Percentiles rank a stretch among this genome's conserved stretches.
These are phyloP conservation scores for Gavia stellata DNA, from an alignment of 2,113 vertebrate genomes.

Conservation along the genomic window DNA sequence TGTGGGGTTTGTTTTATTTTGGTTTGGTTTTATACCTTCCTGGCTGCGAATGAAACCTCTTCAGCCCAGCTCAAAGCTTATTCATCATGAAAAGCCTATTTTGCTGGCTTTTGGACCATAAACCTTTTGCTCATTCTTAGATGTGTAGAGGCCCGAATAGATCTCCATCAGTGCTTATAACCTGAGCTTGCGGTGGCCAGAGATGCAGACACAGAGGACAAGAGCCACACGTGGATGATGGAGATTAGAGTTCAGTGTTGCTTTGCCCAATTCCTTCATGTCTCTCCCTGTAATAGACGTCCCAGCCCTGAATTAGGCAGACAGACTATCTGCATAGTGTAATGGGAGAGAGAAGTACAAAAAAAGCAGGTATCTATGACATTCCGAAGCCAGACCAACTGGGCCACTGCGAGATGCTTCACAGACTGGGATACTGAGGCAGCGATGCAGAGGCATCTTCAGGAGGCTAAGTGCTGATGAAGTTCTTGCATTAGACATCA, in stretches of 20 bases:
- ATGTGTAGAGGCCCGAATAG: background rate
- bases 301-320: background rate
- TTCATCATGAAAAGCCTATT: background rate
- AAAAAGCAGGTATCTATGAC: constrained; percentile 2
- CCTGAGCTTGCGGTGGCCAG: background rate
- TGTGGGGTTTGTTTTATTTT: background rate
- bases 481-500: background rate
- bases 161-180: background rate
- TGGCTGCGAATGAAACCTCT: background rate
- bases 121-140: background rate
- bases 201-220: background rate
- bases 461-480: background rate
- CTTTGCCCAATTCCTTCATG: background rate
- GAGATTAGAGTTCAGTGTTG: background rate
- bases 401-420: background rate
- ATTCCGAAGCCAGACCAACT: constrained; percentile 1
- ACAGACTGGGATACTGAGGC: background rate
- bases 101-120: background rate
- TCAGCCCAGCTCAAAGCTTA: background rate
- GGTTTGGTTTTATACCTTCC: background rate
- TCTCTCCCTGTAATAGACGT: background rate
- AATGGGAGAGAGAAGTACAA: constrained; percentile 13
- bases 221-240: background rate
- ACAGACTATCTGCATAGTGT: background rate
- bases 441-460: background rate